Percentiles rank a stretch among this genome's conserved stretches.
These are phyloP conservation scores for Anticlea derivata DNA, from an alignment of 2,888 invertebrate genomes.

Conservation along the genomic window DNA sequence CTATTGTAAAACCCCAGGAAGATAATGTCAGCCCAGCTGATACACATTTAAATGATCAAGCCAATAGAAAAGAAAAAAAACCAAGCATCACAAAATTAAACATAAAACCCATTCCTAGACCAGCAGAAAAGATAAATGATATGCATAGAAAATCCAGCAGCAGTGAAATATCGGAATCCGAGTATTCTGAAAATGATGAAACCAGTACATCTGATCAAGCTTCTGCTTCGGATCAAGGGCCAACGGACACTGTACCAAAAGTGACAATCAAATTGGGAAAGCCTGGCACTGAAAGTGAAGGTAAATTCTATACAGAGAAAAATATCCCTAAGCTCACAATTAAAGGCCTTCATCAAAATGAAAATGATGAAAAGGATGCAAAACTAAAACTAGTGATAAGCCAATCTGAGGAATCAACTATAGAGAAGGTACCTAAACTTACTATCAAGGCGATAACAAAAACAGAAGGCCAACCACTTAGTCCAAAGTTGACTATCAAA, in stretches of 20 bases:
- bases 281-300: conserved; percentile 73
- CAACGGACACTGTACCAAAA: conserved; percentile 69
- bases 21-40: conserved; percentile 43
- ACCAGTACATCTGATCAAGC: conserved; percentile 76
- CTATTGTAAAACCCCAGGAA: conserved; percentile 62
- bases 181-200: conserved; percentile 82
- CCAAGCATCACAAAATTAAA: conserved; percentile 73
- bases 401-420: conserved; percentile 63
- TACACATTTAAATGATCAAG: conserved; percentile 36
- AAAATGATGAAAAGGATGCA: conserved; percentile 62
- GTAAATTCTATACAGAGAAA: conserved; percentile 73
- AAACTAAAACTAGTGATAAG: conserved; percentile 71
- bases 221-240: conserved; percentile 70
- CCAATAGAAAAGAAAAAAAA: conserved; percentile 57
- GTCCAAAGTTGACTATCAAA: conserved; percentile 80
- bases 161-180: conserved; percentile 81
- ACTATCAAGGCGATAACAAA: conserved; percentile 73
- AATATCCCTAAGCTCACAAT: conserved; percentile 75
- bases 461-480: conserved; percentile 66
- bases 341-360: conserved; percentile 67
- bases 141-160: conserved; percentile 76
- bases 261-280: conserved; percentile 77
- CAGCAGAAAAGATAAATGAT: conserved; percentile 75
- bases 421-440: conserved; percentile 72
- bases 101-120: conserved; percentile 77